Base-by-base conservation (phyloP, 2,113 vertebrate genomes). In the Rostratula benghalensis region DNA sequence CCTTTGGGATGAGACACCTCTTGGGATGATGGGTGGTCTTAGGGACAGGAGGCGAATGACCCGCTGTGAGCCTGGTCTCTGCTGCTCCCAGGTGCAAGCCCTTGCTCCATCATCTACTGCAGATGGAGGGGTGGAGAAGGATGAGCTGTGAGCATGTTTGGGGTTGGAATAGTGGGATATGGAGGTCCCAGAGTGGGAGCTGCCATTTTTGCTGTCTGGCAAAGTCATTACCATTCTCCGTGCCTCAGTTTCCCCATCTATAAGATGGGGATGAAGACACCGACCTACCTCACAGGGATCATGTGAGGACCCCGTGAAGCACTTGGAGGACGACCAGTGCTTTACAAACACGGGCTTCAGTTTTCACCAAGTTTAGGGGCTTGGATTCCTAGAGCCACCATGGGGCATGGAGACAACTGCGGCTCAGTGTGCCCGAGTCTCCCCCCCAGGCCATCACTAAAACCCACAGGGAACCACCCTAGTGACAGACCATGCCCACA, bases 171-270 rank as follows among this genome's bases (percentile, higher is more conserved):
- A 57, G 51, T 3, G 24, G 45, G 54, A 74, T 69, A 25, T 9
- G 28, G 69, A 65, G 25, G 8, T 51, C 64, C 46, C 39, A 68
- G 71, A 11, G 11, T 1, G 3, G 39, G 45, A 93, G 41, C 51
- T 78, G 73, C 64, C 43, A 17, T 61, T 80, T 78, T 77, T 70
- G 11, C 64, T 70, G 15, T 63, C 59, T 48, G 79, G 37, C 63
- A 54, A 83, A 83, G 71, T 74, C 78, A 59, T 14, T 60, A 57
- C 53, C 46, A 51, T 78, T 51, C 71, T 81, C 79, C 0, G 83
- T 94, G 94, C 95, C 95, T 97, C 95, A 76, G 86, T 78, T 94
- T 86, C 75, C 87, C 75, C 51, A 9, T 28, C 81, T 94, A 71
- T 51, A 82, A 95, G 91, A 95, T 48, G 73, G 83, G 87, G 73